A percentile compares a stretch with the other conserved stretches of the same genome.
These are phyloP conservation scores for Leptopilina syphax DNA, from an alignment of 2,888 invertebrate species.

Conservation along the genomic window DNA sequence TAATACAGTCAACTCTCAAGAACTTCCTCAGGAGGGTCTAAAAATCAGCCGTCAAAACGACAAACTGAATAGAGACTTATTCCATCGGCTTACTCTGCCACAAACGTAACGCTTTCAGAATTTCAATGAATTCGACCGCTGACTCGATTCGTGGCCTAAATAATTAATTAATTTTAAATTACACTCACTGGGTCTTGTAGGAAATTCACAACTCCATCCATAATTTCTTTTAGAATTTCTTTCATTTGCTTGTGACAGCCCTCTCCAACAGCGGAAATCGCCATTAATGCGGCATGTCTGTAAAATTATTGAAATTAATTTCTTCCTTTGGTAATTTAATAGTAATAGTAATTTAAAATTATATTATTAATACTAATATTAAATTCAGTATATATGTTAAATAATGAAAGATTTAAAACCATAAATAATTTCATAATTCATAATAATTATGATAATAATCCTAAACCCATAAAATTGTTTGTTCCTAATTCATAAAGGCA, in stretches of 20 bases:
- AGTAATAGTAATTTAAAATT: background rate
- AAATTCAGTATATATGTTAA: too few species aligned
- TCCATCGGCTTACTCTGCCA: constrained; percentile 66
- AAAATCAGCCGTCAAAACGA: constrained; percentile 66
- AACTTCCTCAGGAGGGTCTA: constrained; percentile 58
- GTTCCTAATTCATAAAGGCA: constrained; percentile 61
- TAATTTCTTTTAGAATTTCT: constrained; percentile 92
- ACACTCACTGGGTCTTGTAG: constrained; percentile 87
- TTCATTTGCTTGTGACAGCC: constrained; percentile 99
- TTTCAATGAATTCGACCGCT: constrained; percentile 62
- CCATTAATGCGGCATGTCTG: constrained; percentile 98
- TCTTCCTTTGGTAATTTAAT: background rate
- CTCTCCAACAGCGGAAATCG: constrained; percentile 98
- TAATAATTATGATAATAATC: too few species aligned
- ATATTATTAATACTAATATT: too few species aligned
- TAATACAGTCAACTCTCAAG: constrained; percentile 61
- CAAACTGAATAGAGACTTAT: constrained; percentile 53
- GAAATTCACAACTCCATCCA: constrained; percentile 92
- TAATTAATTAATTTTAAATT: constrained; percentile 17
- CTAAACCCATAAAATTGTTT: constrained; percentile 51
- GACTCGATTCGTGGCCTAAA: constrained; percentile 66
- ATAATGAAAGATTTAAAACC: too few species aligned
- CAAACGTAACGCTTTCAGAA: constrained; percentile 67
- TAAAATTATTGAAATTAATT: constrained; percentile 45
- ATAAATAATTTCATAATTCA: too few species aligned